A percentile compares a stretch with the other conserved stretches of the same genome.
Evolutionary conservation across 1,140 invertebrate genomes (phyloP).

Genomic region (Monochamus saltuarius): DNA sequence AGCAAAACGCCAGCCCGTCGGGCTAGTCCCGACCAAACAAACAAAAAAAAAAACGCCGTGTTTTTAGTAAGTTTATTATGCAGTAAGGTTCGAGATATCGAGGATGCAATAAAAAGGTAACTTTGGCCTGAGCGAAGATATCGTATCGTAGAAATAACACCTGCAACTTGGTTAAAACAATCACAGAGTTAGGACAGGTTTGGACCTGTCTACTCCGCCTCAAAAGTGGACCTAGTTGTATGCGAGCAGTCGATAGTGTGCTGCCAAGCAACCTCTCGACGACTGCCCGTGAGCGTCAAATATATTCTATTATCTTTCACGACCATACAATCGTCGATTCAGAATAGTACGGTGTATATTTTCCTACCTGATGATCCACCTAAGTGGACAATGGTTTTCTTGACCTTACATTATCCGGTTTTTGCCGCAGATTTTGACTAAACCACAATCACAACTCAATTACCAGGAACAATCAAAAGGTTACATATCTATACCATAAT

Average conservation of each 20-base stretch:
- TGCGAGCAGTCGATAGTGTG: background rate
- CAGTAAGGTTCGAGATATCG: constrained; percentile 8
- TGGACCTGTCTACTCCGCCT: constrained; percentile 10
- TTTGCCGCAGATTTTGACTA: too few relatives aligned
- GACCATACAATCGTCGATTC: too few relatives aligned
- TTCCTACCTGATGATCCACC: too few relatives aligned
- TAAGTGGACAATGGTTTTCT: too few relatives aligned
- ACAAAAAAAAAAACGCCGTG: constrained; percentile 2
- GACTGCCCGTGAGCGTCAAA: too few relatives aligned
- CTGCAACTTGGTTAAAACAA: constrained; percentile 13
- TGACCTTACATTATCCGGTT: too few relatives aligned
- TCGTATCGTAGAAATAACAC: background rate
- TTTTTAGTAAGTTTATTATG: constrained; percentile 7
- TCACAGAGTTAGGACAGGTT: constrained; percentile 10
- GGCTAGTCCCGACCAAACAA: background rate
- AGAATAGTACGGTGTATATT: too few relatives aligned
- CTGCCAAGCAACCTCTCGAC: too few relatives aligned
- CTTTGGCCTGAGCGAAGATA: background rate
- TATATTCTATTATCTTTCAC: too few relatives aligned
- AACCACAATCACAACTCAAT: too few relatives aligned
- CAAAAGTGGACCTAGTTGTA: constrained; percentile 7
- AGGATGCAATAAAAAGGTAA: constrained; percentile 5
- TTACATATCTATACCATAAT: too few relatives aligned
- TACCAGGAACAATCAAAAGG: too few relatives aligned
- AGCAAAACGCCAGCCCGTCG: background rate